phyloP scores from a whole-genome alignment of 2,797 vertebrate species.

The Betta splendens region DNA sequence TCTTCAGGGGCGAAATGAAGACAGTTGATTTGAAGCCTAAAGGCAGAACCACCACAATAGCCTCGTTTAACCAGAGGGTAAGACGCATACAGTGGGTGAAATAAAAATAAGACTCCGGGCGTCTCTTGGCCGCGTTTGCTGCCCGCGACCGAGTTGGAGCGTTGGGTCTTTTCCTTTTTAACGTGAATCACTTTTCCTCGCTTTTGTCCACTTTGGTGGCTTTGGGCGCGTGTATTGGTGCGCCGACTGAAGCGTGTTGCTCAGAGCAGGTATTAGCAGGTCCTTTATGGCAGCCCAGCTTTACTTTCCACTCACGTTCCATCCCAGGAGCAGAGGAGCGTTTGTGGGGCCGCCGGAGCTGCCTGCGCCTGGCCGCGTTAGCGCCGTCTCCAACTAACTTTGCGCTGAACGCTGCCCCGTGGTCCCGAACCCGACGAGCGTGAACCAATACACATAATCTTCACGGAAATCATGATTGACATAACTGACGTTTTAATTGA shows the following conservation, averaged over 20 bases:
- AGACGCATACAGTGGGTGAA: conserved; percentile 17
- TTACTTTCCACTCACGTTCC: conserved; percentile 86
- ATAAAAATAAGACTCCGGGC: conserved; percentile 25
- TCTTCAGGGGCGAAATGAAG: neutral
- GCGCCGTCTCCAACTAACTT: conserved; percentile 65
- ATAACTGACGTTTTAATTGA: neutral
- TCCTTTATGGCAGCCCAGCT: conserved; percentile 74
- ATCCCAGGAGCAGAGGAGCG: conserved; percentile 78
- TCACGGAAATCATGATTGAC: neutral
- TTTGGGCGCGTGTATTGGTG: conserved; percentile 7
- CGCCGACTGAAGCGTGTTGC: conserved; percentile 49
- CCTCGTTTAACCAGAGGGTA: neutral
- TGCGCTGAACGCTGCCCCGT: conserved; percentile 26
- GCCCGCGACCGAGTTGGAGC: conserved; percentile 7
- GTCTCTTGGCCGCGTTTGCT: conserved; percentile 20
- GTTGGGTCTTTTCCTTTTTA: neutral
- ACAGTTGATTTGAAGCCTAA: conserved; percentile 8
- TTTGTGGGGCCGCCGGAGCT: conserved; percentile 71
- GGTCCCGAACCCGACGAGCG: neutral
- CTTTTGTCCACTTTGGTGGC: conserved; percentile 26
- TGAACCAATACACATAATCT: conserved; percentile 8
- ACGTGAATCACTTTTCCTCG: conserved; percentile 25
- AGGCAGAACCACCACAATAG: neutral
- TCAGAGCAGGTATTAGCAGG: conserved; percentile 50
- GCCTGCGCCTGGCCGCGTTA: conserved; percentile 59